These are phyloP conservation scores for Eustalomyia histrio DNA, from an alignment of 2,888 invertebrate species.

Conservation along the genomic window DNA sequence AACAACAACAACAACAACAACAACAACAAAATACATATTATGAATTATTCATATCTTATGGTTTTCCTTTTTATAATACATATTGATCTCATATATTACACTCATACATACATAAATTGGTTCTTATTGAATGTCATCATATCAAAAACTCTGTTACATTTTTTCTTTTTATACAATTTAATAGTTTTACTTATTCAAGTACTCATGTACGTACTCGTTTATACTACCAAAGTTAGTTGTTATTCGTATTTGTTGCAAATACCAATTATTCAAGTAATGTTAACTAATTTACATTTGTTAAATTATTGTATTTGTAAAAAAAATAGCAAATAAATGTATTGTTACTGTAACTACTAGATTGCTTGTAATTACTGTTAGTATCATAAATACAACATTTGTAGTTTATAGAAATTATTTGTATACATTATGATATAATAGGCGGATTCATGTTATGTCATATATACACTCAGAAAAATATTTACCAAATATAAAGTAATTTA, in stretches of 20 bases:
- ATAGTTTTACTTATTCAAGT: neutral
- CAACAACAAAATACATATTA: slow-evolving; percentile 47
- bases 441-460: no score
- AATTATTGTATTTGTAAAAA: slow-evolving; percentile 39
- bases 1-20: slow-evolving; percentile 40
- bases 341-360: slow-evolving; percentile 49
- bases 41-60: slow-evolving; percentile 63
- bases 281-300: slow-evolving; percentile 63
- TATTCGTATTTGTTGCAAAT: slow-evolving; percentile 43
- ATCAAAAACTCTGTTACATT: slow-evolving; percentile 47
- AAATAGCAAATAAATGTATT: slow-evolving; percentile 5
- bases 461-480: no score
- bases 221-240: neutral
- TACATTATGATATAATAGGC: no score
- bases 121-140: slow-evolving; percentile 54
- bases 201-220: neutral
- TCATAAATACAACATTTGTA: neutral
- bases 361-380: slow-evolving; percentile 44
- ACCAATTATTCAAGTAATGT: slow-evolving; percentile 57
- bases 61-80: slow-evolving; percentile 43
- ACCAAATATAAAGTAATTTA: no score
- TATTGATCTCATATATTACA: slow-evolving; percentile 33
- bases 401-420: neutral
- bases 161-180: neutral
- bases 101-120: slow-evolving; percentile 39